Base-by-base conservation (phyloP, 2,888 invertebrate species). In the Habroteleia sp. region DNA sequence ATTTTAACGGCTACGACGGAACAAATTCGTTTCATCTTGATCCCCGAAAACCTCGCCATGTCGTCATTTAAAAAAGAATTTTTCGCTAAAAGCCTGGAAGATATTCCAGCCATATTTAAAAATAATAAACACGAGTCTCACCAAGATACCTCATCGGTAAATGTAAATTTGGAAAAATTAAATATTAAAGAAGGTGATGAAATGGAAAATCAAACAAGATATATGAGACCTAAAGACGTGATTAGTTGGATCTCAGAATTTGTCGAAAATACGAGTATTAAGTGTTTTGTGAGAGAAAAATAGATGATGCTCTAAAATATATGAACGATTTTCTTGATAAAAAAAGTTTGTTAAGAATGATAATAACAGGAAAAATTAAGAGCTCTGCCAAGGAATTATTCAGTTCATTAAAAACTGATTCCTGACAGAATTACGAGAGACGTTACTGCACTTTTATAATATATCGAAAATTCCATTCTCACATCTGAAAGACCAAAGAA, bases 281-380 rank as follows among this genome's bases (percentile, higher is more conserved):
- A 27, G 7, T 27, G 27, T 27, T 27, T 27, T 27, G 7, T 27
- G 1, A 27, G 27, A 27, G 27, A n/a, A n/a, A 27, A 27, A 27
- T 27, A 5, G 7, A 7, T n/a, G 27, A 27, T 7, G 27, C 27
- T 1, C 7, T 27, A 27, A n/a, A 2, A 27, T n/a, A 27, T 27
- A 27, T 27, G 27, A 27, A 27, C 2, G 8, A 6, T 7, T 27
- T 27, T 27, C 2, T 27, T 4, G 27, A 27, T 27, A 7, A 27
- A 27, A 27, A 27, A 27, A 27, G 27, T 27, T 7, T 27, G 3
- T n/a, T 27, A n/a, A 27, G 27, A 27, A 27, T 27, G 27, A 27
- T 27, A 27, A 7, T 27, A 27, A 7, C 7, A 3, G 27, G 27
- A 7, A 27, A 27, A 27, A 27, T 27, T 4, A 3, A 7, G 8